Percentiles rank a stretch among this genome's conserved stretches.
phyloP scores from a whole-genome alignment of 2,113 vertebrate genomes.

The Xenus cinereus region DNA sequence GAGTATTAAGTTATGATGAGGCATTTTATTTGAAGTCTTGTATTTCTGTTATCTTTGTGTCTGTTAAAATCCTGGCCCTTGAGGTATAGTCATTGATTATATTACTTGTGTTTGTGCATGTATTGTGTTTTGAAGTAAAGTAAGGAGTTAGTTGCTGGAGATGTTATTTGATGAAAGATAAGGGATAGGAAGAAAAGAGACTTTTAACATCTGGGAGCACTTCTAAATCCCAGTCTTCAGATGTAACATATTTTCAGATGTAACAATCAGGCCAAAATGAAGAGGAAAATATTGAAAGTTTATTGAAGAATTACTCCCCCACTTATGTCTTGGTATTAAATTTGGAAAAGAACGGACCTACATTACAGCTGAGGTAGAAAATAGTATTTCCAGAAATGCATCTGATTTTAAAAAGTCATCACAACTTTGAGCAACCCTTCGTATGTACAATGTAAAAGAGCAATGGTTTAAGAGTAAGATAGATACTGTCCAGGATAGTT shows the following conservation, averaged over 20 bases:
- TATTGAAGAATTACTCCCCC: neutral
- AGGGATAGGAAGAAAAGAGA: neutral
- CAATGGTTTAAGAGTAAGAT: neutral
- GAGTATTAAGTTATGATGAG: neutral
- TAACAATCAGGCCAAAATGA: neutral
- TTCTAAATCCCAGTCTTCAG: neutral
- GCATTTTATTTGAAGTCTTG: neutral
- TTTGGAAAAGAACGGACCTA: fast-evolving
- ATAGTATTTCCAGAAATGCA: neutral
- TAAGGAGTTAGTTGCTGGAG: neutral
- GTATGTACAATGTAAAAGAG: neutral
- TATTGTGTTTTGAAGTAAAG: neutral
- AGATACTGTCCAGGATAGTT: neutral
- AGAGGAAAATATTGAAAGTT: neutral
- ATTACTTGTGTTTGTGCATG: neutral
- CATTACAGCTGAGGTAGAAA: neutral
- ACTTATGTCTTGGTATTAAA: neutral
- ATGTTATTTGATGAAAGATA: neutral
- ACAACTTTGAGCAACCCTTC: neutral
- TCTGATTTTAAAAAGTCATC: neutral
- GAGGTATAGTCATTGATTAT: neutral
- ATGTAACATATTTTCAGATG: neutral
- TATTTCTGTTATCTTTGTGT: neutral
- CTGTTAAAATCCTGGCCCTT: neutral
- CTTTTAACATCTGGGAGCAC: neutral